Conservation (phyloP, 2,888 invertebrate genomes). For the Tetramorium bicarinatum region DNA sequence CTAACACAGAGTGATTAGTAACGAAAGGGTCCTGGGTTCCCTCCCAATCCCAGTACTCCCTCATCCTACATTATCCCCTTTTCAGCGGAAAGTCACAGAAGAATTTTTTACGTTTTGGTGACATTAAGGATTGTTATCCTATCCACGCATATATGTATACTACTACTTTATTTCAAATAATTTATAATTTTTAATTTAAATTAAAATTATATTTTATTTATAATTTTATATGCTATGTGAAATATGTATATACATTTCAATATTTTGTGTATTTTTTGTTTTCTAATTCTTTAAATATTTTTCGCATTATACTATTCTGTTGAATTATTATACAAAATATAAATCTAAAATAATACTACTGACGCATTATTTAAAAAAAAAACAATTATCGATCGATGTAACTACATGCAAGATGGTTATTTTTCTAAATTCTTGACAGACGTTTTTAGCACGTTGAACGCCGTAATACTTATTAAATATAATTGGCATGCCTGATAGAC, state of each 20-base stretch:
- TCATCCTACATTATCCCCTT: too few species aligned
- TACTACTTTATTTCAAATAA: not conserved
- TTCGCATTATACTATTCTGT: not conserved
- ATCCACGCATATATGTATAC: not conserved
- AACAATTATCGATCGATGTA: not conserved
- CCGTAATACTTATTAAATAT: not conserved
- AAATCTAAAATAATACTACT: not conserved
- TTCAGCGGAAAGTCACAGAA: too few species aligned
- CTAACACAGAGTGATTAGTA: too few species aligned
- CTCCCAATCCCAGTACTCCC: too few species aligned
- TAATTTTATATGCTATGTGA: not conserved
- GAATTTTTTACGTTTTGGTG: too few species aligned
- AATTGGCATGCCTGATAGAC: not conserved
- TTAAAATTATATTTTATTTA: not conserved
- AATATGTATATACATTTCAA: too few species aligned
- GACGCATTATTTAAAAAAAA: not conserved
- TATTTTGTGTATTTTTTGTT: not conserved
- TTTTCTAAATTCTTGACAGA: not conserved
- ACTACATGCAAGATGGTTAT: slow-evolving; percentile 4
- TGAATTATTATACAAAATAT: not conserved
- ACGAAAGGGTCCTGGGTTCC: too few species aligned
- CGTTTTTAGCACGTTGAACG: not conserved
- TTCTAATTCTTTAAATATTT: not conserved
- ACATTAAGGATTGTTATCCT: too few species aligned
- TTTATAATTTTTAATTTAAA: not conserved